phyloP scores from a whole-genome alignment of 37 sponge, comb jelly and placozoan species.

The Dysidea cf. avara region DNA sequence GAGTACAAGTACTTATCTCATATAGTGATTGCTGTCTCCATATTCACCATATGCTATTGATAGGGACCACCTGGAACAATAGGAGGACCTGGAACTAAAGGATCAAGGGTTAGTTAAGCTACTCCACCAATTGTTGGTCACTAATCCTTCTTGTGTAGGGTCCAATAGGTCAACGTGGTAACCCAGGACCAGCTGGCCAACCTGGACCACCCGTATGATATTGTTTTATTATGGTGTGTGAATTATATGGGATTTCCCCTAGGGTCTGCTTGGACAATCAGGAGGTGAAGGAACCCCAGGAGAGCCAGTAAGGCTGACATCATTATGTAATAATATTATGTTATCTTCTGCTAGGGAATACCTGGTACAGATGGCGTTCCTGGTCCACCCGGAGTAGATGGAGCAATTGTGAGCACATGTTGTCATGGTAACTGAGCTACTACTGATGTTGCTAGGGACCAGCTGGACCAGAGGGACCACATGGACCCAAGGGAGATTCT shows the following conservation, averaged over 20 bases:
- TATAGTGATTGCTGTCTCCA: no score
- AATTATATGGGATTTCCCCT: neutral
- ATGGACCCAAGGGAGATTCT: no score
- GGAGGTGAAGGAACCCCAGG: slow-evolving; percentile 48
- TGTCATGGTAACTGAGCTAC: no score
- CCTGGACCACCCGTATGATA: slow-evolving; percentile 47
- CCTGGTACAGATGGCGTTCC: slow-evolving; percentile 51
- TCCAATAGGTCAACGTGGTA: slow-evolving; percentile 58
- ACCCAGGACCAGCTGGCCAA: slow-evolving; percentile 51
- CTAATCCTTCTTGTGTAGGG: slow-evolving; percentile 12
- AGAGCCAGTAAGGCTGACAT: slow-evolving; percentile 42
- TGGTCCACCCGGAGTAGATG: slow-evolving; percentile 45
- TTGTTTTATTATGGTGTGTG: neutral
- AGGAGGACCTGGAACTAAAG: slow-evolving; percentile 11
- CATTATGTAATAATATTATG: neutral
- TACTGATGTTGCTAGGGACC: no score
- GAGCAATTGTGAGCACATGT: slow-evolving; percentile 33
- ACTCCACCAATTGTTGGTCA: neutral
- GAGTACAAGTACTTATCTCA: slow-evolving; percentile 53
- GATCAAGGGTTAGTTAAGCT: slow-evolving; percentile 9
- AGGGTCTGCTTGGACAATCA: slow-evolving; percentile 28
- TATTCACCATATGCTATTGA: neutral
- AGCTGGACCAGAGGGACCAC: no score
- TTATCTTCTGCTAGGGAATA: neutral
- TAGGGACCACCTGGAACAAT: slow-evolving; percentile 44